These are phyloP conservation scores for Ataeniobius toweri DNA, from an alignment of 2,797 vertebrate genomes.

Conservation along the genomic window DNA sequence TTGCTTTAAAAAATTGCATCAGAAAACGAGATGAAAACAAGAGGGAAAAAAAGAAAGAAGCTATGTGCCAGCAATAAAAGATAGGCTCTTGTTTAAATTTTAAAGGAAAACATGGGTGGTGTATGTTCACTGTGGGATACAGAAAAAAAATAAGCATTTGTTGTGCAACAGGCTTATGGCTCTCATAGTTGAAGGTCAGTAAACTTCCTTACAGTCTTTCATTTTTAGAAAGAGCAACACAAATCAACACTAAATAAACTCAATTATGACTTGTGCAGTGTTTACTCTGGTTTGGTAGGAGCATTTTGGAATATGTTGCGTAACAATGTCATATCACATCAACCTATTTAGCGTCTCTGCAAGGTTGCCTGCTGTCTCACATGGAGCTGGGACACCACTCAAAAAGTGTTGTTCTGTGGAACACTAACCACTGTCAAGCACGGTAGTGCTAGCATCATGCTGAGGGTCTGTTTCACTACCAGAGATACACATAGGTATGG, in stretches of 20 bases:
- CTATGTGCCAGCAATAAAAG: constrained; percentile 14
- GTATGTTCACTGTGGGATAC: constrained; percentile 18
- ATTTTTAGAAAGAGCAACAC: constrained; percentile 35
- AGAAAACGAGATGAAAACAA: neutral
- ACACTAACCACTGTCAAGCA: too few relatives aligned
- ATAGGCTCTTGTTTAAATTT: constrained; percentile 8
- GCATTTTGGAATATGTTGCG: constrained; percentile 54
- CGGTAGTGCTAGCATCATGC: too few relatives aligned
- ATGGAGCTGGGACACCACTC: constrained; percentile 5
- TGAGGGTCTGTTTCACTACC: too few relatives aligned
- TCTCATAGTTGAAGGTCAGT: constrained; percentile 59
- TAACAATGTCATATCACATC: constrained; percentile 44
- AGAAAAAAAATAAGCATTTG: constrained; percentile 40
- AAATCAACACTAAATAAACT: constrained; percentile 55
- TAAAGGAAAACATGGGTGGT: constrained; percentile 14
- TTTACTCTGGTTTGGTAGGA: constrained; percentile 41
- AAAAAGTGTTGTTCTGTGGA: neutral
- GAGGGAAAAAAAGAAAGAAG: constrained; percentile 37
- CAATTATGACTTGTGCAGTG: constrained; percentile 33
- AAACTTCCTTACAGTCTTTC: constrained; percentile 59
- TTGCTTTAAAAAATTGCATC: neutral
- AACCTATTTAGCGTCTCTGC: constrained; percentile 26
- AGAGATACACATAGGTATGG: too few relatives aligned
- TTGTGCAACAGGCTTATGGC: constrained; percentile 58
- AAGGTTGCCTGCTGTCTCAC: constrained; percentile 25